phyloP scores from a whole-genome alignment of 1,140 invertebrate genomes.

The Paraescarpia echinospica region DNA sequence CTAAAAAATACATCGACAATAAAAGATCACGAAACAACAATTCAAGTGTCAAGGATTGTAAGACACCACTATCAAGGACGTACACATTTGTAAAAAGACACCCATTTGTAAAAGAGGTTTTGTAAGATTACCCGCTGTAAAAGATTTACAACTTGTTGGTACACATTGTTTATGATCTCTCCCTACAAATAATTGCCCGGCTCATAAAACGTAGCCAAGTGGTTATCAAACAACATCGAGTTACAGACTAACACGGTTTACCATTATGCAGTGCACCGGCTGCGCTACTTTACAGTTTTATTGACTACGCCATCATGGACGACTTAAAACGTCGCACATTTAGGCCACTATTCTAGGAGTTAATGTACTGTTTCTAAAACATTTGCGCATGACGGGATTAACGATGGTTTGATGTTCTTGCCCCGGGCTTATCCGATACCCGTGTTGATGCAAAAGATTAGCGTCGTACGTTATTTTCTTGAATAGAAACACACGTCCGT shows the following conservation, averaged over 20 bases:
- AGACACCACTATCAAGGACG: too few relatives aligned
- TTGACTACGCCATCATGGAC: background rate
- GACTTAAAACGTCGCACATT: background rate
- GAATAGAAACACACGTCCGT: background rate
- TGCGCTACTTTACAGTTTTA: background rate
- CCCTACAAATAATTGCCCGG: too few relatives aligned
- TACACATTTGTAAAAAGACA: too few relatives aligned
- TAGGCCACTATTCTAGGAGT: background rate
- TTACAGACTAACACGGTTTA: background rate
- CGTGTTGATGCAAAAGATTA: background rate
- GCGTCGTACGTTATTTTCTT: background rate
- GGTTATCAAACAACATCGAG: too few relatives aligned
- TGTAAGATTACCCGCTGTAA: too few relatives aligned
- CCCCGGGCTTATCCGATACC: background rate
- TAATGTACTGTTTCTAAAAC: background rate
- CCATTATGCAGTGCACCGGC: background rate
- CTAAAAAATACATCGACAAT: too few relatives aligned
- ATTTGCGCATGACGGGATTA: background rate
- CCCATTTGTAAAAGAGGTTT: too few relatives aligned
- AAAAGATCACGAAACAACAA: too few relatives aligned
- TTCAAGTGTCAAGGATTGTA: too few relatives aligned
- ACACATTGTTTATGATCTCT: too few relatives aligned
- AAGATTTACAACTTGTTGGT: too few relatives aligned
- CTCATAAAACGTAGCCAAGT: background rate
- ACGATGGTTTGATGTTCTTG: background rate